Percentiles rank a stretch among this genome's conserved stretches.
Conservation (phyloP, 2,113 vertebrate species). For the Pao palembangensis region DNA sequence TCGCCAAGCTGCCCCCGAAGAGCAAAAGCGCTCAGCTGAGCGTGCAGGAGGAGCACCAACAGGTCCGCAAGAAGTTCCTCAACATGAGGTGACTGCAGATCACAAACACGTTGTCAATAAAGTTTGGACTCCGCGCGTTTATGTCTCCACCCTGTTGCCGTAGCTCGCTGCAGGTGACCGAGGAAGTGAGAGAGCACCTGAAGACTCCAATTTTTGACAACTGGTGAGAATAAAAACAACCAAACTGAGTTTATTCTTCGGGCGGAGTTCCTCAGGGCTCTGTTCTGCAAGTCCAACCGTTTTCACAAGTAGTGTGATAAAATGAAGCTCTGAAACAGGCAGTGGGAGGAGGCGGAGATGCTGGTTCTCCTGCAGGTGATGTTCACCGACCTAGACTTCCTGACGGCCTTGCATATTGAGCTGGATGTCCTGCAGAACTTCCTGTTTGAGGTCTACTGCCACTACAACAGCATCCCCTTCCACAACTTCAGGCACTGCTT, state of each 20-base stretch:
- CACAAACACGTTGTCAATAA: no score
- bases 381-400: constrained; percentile 69
- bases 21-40: constrained; percentile 25
- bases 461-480: constrained; percentile 74
- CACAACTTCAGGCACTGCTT: constrained; percentile 71
- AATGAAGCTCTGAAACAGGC: constrained; percentile 38
- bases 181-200: constrained; percentile 63
- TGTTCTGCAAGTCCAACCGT: no score
- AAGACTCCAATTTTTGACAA: constrained; percentile 67
- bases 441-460: constrained; percentile 66
- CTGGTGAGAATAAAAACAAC: constrained; percentile 47
- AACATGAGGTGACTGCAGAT: constrained; percentile 55
- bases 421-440: constrained; percentile 66
- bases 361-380: constrained; percentile 73
- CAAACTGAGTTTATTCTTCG: neutral
- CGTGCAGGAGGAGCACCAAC: constrained; percentile 47
- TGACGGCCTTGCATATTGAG: constrained; percentile 60
- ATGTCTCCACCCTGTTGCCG: constrained; percentile 5
- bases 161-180: constrained; percentile 62
- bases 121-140: no score
- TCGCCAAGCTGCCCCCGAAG: constrained; percentile 29
- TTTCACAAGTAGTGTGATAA: no score
- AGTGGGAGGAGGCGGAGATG: constrained; percentile 73
- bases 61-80: constrained; percentile 53
- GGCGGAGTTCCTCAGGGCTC: no score